Conservation (phyloP, 2,113 vertebrate genomes). For the Lasiurus borealis region DNA sequence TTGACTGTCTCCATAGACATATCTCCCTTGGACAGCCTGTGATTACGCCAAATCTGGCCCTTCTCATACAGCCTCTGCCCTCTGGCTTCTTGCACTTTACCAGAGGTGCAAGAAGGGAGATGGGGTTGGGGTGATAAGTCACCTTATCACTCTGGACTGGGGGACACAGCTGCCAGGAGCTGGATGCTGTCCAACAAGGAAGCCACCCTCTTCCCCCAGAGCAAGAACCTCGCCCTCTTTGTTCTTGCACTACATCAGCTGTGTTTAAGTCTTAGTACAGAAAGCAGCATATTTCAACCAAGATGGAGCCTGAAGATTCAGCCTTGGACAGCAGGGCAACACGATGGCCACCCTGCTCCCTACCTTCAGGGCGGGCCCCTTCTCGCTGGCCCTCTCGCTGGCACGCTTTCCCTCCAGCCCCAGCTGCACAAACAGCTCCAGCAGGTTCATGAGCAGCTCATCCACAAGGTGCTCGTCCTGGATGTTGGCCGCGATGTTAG, state of each 20-base stretch:
- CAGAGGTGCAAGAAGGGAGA: background rate
- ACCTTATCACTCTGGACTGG: too few relatives aligned
- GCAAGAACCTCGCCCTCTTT: background rate
- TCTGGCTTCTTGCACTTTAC: background rate
- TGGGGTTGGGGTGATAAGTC: background rate
- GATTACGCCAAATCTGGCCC: background rate
- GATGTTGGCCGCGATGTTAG: constrained; percentile 98
- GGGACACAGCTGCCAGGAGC: background rate
- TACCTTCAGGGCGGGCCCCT: constrained; percentile 96
- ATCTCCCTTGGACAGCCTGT: background rate
- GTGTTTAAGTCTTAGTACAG: constrained; percentile 4
- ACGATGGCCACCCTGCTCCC: background rate
- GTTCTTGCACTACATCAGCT: background rate
- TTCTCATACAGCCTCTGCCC: background rate
- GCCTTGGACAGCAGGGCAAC: background rate
- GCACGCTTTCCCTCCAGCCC: constrained; percentile 98
- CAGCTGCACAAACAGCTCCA: constrained; percentile 98
- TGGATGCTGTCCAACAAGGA: background rate
- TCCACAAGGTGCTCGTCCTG: constrained; percentile 96
- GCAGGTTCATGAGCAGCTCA: constrained; percentile 96
- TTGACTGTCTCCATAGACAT: background rate
- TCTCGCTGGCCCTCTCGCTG: constrained; percentile 97
- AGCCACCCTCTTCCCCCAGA: background rate
- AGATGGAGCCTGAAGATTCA: background rate
- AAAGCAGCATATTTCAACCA: background rate